These are phyloP conservation scores for Hipparchia sbordonii DNA, from an alignment of 2,888 invertebrate species.

Conservation along the genomic window DNA sequence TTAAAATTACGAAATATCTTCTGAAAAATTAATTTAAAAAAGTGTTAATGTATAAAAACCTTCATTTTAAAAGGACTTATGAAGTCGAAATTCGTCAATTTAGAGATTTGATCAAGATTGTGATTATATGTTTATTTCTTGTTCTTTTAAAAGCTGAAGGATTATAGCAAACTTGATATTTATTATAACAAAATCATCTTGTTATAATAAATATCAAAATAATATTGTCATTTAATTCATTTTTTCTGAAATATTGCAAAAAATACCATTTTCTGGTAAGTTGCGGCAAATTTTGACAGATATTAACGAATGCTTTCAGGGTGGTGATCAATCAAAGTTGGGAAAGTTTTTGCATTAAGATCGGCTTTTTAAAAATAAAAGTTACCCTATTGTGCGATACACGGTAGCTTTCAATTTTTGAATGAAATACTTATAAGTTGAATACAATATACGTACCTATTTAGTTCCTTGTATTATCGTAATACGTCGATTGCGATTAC, in stretches of 20 bases:
- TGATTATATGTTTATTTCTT: no score
- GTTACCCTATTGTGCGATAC: constrained; percentile 16
- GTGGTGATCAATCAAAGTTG: constrained; percentile 72
- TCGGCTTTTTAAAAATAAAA: constrained; percentile 38
- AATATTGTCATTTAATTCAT: constrained; percentile 2
- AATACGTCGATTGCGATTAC: no score
- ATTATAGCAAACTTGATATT: no score
- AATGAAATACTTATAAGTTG: background rate
- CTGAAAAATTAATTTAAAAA: no score
- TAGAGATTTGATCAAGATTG: no score
- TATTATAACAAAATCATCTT: no score
- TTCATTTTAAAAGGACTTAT: no score
- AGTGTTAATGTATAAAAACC: no score
- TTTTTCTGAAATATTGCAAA: constrained; percentile 45
- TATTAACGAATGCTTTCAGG: constrained; percentile 74
- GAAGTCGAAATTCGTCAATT: no score
- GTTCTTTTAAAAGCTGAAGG: no score
- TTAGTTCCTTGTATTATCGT: no score
- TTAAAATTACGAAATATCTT: background rate
- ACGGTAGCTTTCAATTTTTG: background rate
- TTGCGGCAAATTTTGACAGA: constrained; percentile 72
- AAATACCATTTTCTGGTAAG: constrained; percentile 58
- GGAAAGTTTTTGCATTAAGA: constrained; percentile 40
- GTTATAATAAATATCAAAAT: no score
- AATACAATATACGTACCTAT: background rate